Base-by-base conservation (phyloP, 2,797 vertebrate genomes). In the Sebastes variabilis region DNA sequence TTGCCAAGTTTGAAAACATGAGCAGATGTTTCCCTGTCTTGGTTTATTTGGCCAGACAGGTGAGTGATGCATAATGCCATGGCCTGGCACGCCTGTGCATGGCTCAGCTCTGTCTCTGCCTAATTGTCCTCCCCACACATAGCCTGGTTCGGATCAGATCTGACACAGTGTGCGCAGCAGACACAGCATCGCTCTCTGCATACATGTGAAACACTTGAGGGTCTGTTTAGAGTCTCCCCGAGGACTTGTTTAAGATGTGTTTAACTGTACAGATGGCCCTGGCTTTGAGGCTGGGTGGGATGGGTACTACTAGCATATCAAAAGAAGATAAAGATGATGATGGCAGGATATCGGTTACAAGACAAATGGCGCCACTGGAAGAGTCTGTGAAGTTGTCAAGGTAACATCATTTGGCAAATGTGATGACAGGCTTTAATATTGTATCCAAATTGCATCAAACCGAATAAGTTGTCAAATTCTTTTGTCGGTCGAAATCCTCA, bases 11-110 rank as follows among this genome's bases (percentile, higher is more conserved):
- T 93, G 91, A 96, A 97, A 97, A 93, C 95, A 94, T 83, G 91
- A 94, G 72, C 96, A 96, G 95, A 96, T 96, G 96, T 96, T 87
- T 87, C 0, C 69, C 87, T 96, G 95, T 97, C 96, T 92, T 59
- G 66, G 88, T 84, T 96, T 95, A 97, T 97, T 96, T 96, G 86
- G 84, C 82, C 76, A 83, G 93, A 95, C 96, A 97, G 96, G 97
- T 98, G 95, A 96, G 92, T 96, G 97, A 97, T 96, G 94, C 93
- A 89, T 93, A 95, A 85, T 95, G 96, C 96, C 96, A 96, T 89
- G 82, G 91, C 92, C 88, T 95, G 96, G 96, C 96, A 95, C 93
- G 88, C 93, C 88, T 89, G 93, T 87, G 90, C 94, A 94, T 92
- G 94, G 92, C 95, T 94, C 93, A 92, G 90, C 89, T 94, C 94